Evolutionary conservation across 2,113 vertebrate species (phyloP).

Genomic region (Malurus cyaneus): DNA sequence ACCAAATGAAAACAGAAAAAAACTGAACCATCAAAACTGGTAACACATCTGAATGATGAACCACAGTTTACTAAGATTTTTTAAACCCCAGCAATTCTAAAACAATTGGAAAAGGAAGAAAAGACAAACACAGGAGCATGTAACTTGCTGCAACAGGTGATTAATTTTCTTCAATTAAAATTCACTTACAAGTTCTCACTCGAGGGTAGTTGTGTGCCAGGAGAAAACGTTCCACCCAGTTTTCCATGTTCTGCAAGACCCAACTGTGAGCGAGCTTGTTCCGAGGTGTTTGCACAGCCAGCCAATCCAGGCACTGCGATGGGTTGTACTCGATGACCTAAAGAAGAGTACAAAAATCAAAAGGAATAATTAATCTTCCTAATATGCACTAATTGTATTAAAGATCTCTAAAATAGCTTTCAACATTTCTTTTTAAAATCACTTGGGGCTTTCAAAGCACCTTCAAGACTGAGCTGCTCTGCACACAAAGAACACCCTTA

Average conservation of each 20-base stretch:
- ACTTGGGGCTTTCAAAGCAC: neutral
- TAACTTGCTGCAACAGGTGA: neutral
- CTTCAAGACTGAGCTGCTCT: neutral
- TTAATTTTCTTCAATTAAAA: neutral
- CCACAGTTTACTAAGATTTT: neutral
- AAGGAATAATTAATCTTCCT: neutral
- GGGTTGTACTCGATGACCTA: slow-evolving; percentile 99
- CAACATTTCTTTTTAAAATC: neutral
- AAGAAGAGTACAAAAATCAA: neutral
- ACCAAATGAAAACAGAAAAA: neutral
- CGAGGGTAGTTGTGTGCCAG: slow-evolving; percentile 98
- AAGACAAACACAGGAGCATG: neutral
- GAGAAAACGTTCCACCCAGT: slow-evolving; percentile 98
- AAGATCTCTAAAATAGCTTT: neutral
- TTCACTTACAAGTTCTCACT: slow-evolving; percentile 94
- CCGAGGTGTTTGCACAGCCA: slow-evolving; percentile 95
- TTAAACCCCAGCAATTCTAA: neutral
- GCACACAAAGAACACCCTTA: neutral
- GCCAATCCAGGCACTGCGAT: slow-evolving; percentile 97
- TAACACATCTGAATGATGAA: neutral
- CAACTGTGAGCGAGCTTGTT: slow-evolving; percentile 99
- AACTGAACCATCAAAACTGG: neutral
- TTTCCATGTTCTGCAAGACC: slow-evolving; percentile 99
- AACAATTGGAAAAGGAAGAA: neutral
- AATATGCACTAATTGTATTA: neutral